These are phyloP conservation scores for Astreopora myriophthalma DNA, from an alignment of 64 coral and sea anemone species.

Conservation along the genomic window DNA sequence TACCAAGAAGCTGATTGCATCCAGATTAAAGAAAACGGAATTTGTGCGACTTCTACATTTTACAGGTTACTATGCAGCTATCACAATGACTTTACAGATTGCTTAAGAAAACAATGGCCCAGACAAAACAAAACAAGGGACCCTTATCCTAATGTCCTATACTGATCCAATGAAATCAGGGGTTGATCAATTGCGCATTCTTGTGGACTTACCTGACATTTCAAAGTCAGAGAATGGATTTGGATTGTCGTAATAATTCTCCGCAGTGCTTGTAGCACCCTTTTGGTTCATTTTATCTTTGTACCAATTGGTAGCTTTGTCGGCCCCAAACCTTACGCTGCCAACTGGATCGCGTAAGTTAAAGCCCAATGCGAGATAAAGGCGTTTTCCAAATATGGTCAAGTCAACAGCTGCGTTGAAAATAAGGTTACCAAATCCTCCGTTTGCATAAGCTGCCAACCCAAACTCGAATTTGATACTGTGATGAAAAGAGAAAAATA, in stretches of 20 bases:
- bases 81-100: no score
- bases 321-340: slow-evolving; percentile 60
- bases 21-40: not conserved
- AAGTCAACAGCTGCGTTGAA: slow-evolving; percentile 96
- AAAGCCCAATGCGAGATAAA: slow-evolving; percentile 73
- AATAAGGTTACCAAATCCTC: slow-evolving; percentile 50
- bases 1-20: no score
- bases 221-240: slow-evolving; percentile 98
- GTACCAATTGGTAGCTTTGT: slow-evolving; percentile 79
- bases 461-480: slow-evolving; percentile 95
- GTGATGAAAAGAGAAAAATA: not conserved
- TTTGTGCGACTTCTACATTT: no score
- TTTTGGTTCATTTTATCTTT: slow-evolving; percentile 94
- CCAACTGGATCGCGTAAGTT: slow-evolving; percentile 69
- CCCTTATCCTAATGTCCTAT: no score
- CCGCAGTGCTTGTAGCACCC: slow-evolving; percentile 73
- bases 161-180: no score
- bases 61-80: no score
- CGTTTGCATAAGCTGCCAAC: slow-evolving; percentile 59
- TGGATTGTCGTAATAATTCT: slow-evolving; percentile 90
- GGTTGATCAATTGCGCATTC: not conserved
- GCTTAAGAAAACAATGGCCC: no score
- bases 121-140: no score
- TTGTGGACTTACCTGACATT: slow-evolving; percentile 72
- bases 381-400: slow-evolving; percentile 94